A percentile compares a stretch with the other conserved stretches of the same genome.
These are phyloP conservation scores for Periphyllus acericola DNA, from an alignment of 2,888 invertebrate species.

Conservation along the genomic window DNA sequence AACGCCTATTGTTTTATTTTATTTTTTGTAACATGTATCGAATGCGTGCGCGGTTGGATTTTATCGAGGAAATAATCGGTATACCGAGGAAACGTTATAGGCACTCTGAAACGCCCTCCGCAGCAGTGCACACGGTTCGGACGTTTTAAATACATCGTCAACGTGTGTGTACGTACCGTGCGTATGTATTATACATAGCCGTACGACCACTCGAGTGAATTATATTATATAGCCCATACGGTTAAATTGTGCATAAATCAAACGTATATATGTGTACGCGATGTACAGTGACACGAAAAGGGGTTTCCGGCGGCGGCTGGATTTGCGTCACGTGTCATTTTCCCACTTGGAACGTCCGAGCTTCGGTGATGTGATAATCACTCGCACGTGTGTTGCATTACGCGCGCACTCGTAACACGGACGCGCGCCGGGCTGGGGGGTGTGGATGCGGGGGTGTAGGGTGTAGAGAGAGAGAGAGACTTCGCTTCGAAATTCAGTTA, in stretches of 20 bases:
- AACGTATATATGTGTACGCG: neutral
- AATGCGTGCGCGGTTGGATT: too few species aligned
- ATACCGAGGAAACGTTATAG: neutral
- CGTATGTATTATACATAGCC: neutral
- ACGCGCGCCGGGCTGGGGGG: neutral
- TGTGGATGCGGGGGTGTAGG: neutral
- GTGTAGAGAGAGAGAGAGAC: neutral
- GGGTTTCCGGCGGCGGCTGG: slow-evolving; percentile 30
- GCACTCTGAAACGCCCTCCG: neutral
- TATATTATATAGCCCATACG: neutral
- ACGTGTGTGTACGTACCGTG: neutral
- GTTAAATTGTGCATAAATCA: slow-evolving; percentile 34
- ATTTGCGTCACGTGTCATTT: slow-evolving; percentile 60
- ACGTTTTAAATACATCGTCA: neutral
- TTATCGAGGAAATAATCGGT: too few species aligned
- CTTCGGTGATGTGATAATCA: slow-evolving; percentile 54
- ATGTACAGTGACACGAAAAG: slow-evolving; percentile 23
- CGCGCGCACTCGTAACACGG: slow-evolving; percentile 28
- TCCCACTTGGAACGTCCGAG: slow-evolving; percentile 43
- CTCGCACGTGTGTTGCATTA: slow-evolving; percentile 57
- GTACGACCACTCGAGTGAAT: neutral
- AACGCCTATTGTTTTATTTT: neutral
- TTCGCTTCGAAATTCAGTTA: slow-evolving; percentile 53
- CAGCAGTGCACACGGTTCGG: neutral
- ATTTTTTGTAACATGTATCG: neutral